Base-by-base conservation (phyloP, 2,888 invertebrate species). In the Pogonocherus hispidulus region DNA sequence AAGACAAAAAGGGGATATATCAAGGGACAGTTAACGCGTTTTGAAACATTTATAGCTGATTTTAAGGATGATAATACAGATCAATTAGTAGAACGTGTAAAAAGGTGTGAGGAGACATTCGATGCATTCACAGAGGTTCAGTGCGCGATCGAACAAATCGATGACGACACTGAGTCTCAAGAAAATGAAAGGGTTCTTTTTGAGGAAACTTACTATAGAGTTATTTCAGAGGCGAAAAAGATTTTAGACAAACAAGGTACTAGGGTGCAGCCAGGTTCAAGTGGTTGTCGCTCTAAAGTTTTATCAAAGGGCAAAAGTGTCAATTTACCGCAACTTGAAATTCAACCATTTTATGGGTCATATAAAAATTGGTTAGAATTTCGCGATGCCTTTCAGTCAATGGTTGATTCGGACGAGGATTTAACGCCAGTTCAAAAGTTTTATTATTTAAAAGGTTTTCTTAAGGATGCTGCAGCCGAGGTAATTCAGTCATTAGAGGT, bases 401-500 rank as follows among this genome's bases (percentile, higher is more conserved):
- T 67, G 14, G 47, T 67, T 9, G 56, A 69, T 51, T 27, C 44
- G 18, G 41, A 66, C 47, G 20, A 23, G 4, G 3, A 3, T 20
- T 37, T 71, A 16, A 63, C 66, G 1, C 51, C 49, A 5, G 62
- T 64, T 22, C 62, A 69, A 32, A 72, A 63, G 51, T 69, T 66
- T 55, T 35, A 66, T 44, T 63, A 66, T 54, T 59, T 66, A 22
- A 59, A 63, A 44, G 64, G 60, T 27, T 68, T 47, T 32, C 57
- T 66, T 18, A 60, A 56, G 14, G 52, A 52, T 16, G 62, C 60
- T 52, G 70, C 67, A 3, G 47, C 57, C 14, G 54, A 70, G 11
- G 59, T 67, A 9, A 65, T 71, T 22, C 55, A 68, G 22, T 49
- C 68, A 5, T 22, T 68, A 55, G 68, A 71, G 35, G 32, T 68